Base-by-base conservation (phyloP, 2,113 vertebrate species). In the Marmota flaviventris region DNA sequence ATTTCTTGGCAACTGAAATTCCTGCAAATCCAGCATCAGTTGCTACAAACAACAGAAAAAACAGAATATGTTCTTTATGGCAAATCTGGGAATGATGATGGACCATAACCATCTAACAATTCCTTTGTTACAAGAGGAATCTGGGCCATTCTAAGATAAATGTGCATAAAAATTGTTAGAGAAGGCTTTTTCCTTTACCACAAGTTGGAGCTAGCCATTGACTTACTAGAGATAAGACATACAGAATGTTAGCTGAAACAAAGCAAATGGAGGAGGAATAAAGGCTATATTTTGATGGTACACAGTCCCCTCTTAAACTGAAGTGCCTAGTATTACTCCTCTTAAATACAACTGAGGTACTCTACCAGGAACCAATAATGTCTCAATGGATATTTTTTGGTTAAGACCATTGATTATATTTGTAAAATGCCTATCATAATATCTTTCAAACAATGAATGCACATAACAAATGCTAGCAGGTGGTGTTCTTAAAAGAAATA, bases 141-240 rank as follows among this genome's bases (percentile, higher is more conserved):
- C 8, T 37, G 32, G n/a, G 25, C 25, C 27, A 70, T 72, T 87
- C 14, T 82, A 91, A 96, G 65, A 85, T 27, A 94, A 89, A 85
- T 39, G 8, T 56, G 24, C 39, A 5, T 34, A 48, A 37, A 94
- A 32, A 25, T 72, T 79, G 18, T 92, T 92, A 87, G 65, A 88
- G 72, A 96, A 76, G 22, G 14, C 5, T n/a, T 53, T 69, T 4
- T 42, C 48, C 56, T 51, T 85, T 70, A 86, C 56, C 73, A 89
- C 39, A 90, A 39, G 18, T 53, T 58, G 29, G 61, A 95, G 39
- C 24, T 79, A 87, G 53, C 2, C 32, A 39, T 27, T 81, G 85
- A 83, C 58, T 87, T 70, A 83, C 56, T 96, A 67, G 34, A 96
- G 75, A 76, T 75, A 72, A 91, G 34, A 65, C 83, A 77, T 34